Evolutionary conservation across 2,797 vertebrate genomes (phyloP), one percentile per base, ranked within the genome.

Genomic region (Labroides dimidiatus): DNA sequence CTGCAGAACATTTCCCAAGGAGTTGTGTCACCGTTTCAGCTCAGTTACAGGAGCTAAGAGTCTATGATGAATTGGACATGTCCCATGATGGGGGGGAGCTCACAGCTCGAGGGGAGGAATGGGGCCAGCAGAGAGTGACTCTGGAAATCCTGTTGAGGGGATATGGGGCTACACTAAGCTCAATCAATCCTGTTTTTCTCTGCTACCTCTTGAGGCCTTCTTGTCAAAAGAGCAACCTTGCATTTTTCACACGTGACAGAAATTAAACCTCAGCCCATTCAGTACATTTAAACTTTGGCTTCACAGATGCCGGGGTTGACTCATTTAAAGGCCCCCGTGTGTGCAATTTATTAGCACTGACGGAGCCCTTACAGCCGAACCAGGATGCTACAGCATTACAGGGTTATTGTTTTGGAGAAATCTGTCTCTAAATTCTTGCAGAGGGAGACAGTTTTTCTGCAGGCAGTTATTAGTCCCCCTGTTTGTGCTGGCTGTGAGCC

Each of bases 41-140:
- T 78, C 73, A 51, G 81, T 87, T 81, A 78, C 78, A 81, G 66
- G 36, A 60, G 65, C 81, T 84, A 55, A 81, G 77, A 83, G 80
- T 19, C 66, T 53, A 69, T 82, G 80, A 91, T 82, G 84, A 81
- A 87, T 79, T 73, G 80, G 77, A 79, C 85, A 63, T 70, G 75
- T 84, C 82, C 72, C 77, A 76, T 77, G 72, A 82, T 42, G 43
- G 49, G 52, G 77, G 52, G 55, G 76, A 14, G 75, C 30, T 82
- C 81, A 70, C 20, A 72, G 72, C 52, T 72, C 64, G 47, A 42
- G 68, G 64, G 64, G 65, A 69, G 65, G 61, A 81, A 64, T 42
- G 55, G 20, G 56, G 56, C 72, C 79, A 77, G 61, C 30, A 23
- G 50, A 84, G 69, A 73, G 76, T 50, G 69, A 75, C 73, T 70